Percentiles rank a stretch among this genome's conserved stretches.
Conservation (phyloP, 1,140 invertebrate species). For the Drosophila trapezifrons region DNA sequence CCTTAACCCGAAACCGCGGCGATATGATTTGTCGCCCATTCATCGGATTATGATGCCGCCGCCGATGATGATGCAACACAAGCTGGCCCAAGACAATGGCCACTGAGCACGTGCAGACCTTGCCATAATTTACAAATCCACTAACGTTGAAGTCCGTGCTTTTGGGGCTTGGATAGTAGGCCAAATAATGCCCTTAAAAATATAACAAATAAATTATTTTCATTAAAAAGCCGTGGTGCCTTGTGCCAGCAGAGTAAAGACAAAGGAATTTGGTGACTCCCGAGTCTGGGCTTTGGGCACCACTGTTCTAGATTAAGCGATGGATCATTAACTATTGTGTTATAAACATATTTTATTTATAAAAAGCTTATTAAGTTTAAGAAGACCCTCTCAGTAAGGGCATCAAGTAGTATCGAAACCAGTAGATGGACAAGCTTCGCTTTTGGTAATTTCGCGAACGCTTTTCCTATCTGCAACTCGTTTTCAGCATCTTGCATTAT, state of each 20-base stretch:
- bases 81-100: conserved; percentile 41
- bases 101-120: conserved; percentile 74
- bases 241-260: too few relatives aligned
- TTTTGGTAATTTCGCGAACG: conserved; percentile 59
- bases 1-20: conserved; percentile 32
- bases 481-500: conserved; percentile 69
- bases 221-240: too few relatives aligned
- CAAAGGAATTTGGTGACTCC: too few relatives aligned
- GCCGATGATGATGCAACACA: conserved; percentile 57
- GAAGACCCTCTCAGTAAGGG: not conserved
- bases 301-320: too few relatives aligned
- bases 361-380: too few relatives aligned
- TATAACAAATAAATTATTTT: too few relatives aligned
- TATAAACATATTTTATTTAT: not conserved
- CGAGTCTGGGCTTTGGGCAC: too few relatives aligned
- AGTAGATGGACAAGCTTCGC: conserved; percentile 32
- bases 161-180: not conserved
- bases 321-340: too few relatives aligned
- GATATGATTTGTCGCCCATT: conserved; percentile 75
- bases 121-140: conserved; percentile 57
- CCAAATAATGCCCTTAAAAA: conserved; percentile 11
- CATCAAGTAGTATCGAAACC: conserved; percentile 4
- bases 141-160: conserved; percentile 11
- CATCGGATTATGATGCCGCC: conserved; percentile 59
- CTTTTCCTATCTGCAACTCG: conserved; percentile 65